phyloP scores from a whole-genome alignment of 2,113 vertebrate genomes.

The Podarcis muralis region DNA sequence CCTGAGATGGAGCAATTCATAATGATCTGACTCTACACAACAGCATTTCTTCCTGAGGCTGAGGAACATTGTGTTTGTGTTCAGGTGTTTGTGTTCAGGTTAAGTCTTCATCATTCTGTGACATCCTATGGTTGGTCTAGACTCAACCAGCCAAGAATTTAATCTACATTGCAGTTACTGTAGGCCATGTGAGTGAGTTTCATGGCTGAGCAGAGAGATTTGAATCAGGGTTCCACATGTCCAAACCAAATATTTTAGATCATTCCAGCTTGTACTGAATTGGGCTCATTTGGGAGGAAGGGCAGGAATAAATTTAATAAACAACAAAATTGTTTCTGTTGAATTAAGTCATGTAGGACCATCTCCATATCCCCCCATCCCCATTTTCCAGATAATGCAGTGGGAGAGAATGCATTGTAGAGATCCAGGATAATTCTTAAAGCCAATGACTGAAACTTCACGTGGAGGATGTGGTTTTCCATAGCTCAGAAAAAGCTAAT shows the following conservation, averaged over 20 bases:
- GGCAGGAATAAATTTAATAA: too few species aligned
- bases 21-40: not conserved
- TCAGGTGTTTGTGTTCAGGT: too few species aligned
- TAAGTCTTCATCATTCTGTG: not conserved
- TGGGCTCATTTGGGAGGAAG: not conserved
- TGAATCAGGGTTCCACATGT: not conserved
- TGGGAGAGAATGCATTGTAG: too few species aligned
- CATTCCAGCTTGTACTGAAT: not conserved
- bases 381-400: not conserved
- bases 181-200: not conserved
- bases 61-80: not conserved
- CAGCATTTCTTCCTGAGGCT: not conserved
- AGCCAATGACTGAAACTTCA: too few species aligned
- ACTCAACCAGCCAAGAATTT: not conserved
- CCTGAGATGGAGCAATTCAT: not conserved
- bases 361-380: not conserved
- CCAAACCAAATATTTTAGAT: not conserved
- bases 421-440: too few species aligned
- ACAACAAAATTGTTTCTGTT: too few species aligned
- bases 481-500: not conserved
- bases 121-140: not conserved
- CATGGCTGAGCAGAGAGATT: not conserved
- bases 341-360: not conserved
- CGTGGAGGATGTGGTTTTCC: too few species aligned
- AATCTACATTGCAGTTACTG: not conserved